phyloP scores from a whole-genome alignment of 2,888 invertebrate species.

The Rutpela maculata region DNA sequence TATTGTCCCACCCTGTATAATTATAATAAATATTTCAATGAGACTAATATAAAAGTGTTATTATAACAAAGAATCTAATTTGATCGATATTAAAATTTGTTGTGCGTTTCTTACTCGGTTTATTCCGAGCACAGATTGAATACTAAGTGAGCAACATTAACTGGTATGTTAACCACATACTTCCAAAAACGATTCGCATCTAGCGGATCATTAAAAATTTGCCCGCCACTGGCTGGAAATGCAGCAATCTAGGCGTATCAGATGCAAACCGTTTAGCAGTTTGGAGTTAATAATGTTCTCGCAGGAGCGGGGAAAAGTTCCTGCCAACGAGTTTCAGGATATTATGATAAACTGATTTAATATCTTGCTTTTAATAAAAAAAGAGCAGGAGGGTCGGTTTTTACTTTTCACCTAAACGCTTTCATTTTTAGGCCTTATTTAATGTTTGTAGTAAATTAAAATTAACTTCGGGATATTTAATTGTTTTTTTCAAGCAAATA shows the following conservation, averaged over 20 bases:
- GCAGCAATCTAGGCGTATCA: conserved; percentile 54
- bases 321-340: conserved; percentile 64
- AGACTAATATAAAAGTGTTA: no score
- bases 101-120: no score
- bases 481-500: conserved; percentile 42
- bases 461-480: conserved; percentile 45
- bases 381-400: conserved; percentile 37
- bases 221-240: conserved; percentile 30
- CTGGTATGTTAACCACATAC: no score
- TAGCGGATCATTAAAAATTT: conserved; percentile 11
- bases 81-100: no score
- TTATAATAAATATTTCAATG: no score
- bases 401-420: conserved; percentile 33
- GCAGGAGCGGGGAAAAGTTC: conserved; percentile 59
- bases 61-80: no score
- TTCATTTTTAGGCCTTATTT: conserved; percentile 30
- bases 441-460: conserved; percentile 39
- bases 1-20: no score
- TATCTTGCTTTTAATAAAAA: conserved; percentile 70
- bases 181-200: not conserved
- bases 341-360: conserved; percentile 72
- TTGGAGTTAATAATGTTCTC: conserved; percentile 66
- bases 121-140: no score
- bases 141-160: no score
- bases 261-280: conserved; percentile 66